Conservation (phyloP, 2,888 invertebrate genomes). For the Actias luna region DNA sequence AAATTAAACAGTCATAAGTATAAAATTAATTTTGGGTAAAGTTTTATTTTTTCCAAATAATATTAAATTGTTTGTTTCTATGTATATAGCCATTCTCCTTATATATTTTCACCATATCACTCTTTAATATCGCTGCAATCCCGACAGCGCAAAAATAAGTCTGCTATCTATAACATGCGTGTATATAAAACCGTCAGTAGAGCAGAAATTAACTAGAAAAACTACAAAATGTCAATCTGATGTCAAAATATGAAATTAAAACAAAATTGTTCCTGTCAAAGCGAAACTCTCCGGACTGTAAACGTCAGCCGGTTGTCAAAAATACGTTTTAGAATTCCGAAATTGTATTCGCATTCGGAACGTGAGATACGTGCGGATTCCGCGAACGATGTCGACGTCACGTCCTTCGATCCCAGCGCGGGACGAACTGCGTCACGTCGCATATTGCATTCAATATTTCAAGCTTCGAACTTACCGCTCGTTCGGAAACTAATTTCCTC, state of each 20-base stretch:
- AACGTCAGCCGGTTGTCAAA: not conserved
- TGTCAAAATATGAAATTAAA: not conserved
- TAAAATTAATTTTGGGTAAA: too few relatives aligned
- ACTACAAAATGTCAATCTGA: not conserved
- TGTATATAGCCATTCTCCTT: too few relatives aligned
- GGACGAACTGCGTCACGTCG: conserved; percentile 19
- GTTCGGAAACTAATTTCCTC: conserved; percentile 32
- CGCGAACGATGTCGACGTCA: conserved; percentile 36
- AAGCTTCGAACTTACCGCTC: conserved; percentile 20
- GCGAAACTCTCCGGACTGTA: not conserved
- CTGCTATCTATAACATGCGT: too few relatives aligned
- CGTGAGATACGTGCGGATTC: conserved; percentile 34
- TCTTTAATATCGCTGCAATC: too few relatives aligned
- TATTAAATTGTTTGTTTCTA: too few relatives aligned
- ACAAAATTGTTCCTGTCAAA: not conserved
- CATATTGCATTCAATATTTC: conserved; percentile 29
- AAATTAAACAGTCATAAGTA: too few relatives aligned
- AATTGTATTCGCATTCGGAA: conserved; percentile 28
- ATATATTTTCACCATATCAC: too few relatives aligned
- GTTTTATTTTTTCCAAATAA: too few relatives aligned
- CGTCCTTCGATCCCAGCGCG: conserved; percentile 31
- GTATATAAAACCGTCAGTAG: too few relatives aligned
- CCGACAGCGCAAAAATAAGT: too few relatives aligned
- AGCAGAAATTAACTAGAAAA: too few relatives aligned
- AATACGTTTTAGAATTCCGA: not conserved